Evolutionary conservation across 2,113 vertebrate genomes (phyloP), one percentile per base, ranked within the genome.

Genomic region (Marmota flaviventris): DNA sequence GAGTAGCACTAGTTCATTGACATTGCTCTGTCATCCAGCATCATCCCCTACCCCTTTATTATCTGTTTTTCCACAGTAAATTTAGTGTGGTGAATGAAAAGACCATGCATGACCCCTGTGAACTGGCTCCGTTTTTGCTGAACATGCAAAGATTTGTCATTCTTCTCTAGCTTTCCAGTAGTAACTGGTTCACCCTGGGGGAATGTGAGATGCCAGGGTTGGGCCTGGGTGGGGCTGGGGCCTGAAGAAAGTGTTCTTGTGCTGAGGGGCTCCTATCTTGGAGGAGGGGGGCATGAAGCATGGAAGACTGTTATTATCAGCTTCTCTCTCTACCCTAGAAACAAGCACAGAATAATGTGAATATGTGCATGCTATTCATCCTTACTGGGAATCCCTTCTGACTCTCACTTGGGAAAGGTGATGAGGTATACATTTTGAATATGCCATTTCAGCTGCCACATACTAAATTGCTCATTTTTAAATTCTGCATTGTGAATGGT

Each of bases 41-140:
- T 24, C 18, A 25, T 13, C 69, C 48, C 53, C 25, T 45, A 17
- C 34, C 72, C n/a, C 17, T 69, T 93, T 76, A 67, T 88, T 84
- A 70, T 56, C 48, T 56, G 0, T 83, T 79, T 94, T 89, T 37
- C 85, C 78, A 72, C 69, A 86, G 70, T 84, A 85, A 95, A 84
- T 25, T 72, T 73, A 83, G 27, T 67, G 6, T 65, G 32, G 7
- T 73, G 10, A 89, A 56, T 89, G 48, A 85, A 91, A 95, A 95
- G 45, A 42, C 73, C 24, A 11, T 45, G 86, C 20, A 14, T 37
- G 84, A 42, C 37, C n/a, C 58, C 22, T 56, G 5, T 73, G 67
- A 92, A 93, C 69, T 92, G 53, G n/a, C 42, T 83, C 34, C 67
- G 11, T 39, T 88, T 96, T 91, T 79, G 24, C 91, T 79, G 29